phyloP scores from a whole-genome alignment of 53 echinoderm and acorn worm species.

The Actinopyga echinites region DNA sequence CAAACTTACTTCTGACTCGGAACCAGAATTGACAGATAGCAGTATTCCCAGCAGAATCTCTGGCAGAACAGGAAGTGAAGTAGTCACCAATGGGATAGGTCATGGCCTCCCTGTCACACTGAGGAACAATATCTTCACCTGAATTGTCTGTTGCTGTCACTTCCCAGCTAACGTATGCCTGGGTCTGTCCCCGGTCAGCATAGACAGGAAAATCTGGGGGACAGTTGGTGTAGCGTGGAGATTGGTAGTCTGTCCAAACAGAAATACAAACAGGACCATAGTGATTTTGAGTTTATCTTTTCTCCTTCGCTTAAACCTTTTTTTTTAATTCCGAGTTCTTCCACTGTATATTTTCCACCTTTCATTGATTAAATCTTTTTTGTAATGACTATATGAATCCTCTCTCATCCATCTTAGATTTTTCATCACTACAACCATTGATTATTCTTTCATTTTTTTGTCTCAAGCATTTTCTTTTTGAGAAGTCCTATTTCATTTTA shows the following conservation, averaged over 20 bases:
- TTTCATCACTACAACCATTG: too few relatives aligned
- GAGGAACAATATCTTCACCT: neutral
- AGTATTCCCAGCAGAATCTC: conserved; percentile 20
- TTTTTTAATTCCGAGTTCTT: too few relatives aligned
- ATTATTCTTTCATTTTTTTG: too few relatives aligned
- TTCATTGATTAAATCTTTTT: too few relatives aligned
- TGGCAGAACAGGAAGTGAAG: conserved; percentile 29
- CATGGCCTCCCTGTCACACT: conserved; percentile 9
- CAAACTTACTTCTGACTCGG: neutral
- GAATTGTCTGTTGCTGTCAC: conserved; percentile 70
- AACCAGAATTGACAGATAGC: neutral
- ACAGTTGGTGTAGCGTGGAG: conserved; percentile 66
- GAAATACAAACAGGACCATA: neutral
- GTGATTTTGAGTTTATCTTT: too few relatives aligned
- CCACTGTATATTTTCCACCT: too few relatives aligned
- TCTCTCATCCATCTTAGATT: too few relatives aligned
- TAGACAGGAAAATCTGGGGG: conserved; percentile 58
- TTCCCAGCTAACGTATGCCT: conserved; percentile 65
- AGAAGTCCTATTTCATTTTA: too few relatives aligned
- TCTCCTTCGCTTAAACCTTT: too few relatives aligned
- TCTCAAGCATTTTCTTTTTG: too few relatives aligned
- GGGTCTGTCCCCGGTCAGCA: conserved; percentile 27
- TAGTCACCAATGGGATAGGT: conserved; percentile 25
- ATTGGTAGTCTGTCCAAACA: conserved; percentile 56
- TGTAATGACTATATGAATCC: too few relatives aligned